Evolutionary conservation across 1,140 invertebrate genomes (phyloP).

Genomic region (Drosophila oshimai): DNA sequence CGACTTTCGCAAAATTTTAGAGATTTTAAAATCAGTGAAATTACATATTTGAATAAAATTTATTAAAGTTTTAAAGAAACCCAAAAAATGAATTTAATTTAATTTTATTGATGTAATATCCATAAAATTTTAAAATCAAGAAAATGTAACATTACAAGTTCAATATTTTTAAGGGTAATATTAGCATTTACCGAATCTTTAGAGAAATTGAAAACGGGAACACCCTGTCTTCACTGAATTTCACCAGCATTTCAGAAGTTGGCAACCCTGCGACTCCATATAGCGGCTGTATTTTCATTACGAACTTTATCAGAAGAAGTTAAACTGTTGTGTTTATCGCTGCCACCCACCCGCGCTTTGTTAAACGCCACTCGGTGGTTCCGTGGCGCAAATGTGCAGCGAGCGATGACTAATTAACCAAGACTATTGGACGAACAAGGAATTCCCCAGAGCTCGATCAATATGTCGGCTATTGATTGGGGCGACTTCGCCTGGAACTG

Average conservation of each 20-base stretch:
- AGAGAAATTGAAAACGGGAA: not conserved
- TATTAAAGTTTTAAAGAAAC: too few species aligned
- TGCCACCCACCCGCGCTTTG: not conserved
- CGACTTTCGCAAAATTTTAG: not conserved
- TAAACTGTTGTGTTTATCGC: slow-evolving; percentile 25
- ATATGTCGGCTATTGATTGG: slow-evolving; percentile 57
- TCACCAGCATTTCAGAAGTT: not conserved
- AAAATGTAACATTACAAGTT: too few species aligned
- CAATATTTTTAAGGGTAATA: not conserved
- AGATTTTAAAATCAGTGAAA: not conserved
- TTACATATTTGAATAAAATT: not conserved
- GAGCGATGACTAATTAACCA: slow-evolving; percentile 38
- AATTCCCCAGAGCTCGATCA: not conserved
- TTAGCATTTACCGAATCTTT: too few species aligned
- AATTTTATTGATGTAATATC: not conserved
- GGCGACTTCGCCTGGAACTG: slow-evolving; percentile 85
- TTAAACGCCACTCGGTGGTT: slow-evolving; percentile 7
- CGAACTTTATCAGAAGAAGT: slow-evolving; percentile 9
- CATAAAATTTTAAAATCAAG: not conserved
- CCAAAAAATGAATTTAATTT: too few species aligned
- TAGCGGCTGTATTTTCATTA: slow-evolving; percentile 14
- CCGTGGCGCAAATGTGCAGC: slow-evolving; percentile 6
- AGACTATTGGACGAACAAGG: not conserved
- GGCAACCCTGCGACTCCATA: not conserved
- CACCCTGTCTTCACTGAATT: not conserved